Evolutionary conservation across 2,113 vertebrate species (phyloP), one percentile per base, ranked within the genome.

Genomic region (Grus americana): DNA sequence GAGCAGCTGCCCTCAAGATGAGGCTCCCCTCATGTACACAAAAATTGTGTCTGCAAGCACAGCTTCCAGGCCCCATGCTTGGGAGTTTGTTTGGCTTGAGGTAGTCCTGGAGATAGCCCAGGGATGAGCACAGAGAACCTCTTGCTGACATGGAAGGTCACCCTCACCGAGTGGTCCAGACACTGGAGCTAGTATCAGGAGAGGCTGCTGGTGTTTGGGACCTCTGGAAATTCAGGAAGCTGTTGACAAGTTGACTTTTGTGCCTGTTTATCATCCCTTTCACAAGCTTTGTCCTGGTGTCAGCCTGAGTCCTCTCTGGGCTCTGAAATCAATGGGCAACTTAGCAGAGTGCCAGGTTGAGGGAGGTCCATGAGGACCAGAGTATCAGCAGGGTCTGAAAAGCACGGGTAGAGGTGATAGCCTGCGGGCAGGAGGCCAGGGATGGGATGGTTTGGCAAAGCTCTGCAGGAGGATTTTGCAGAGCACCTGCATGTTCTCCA

Each of bases 21-120:
- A 66, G 15, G 27, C 13, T 71, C 6, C 29, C 20, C 29, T 30
- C 40, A 42, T 42, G 32, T 2, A 11, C 12, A 10, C 0, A 0
- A 22, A 70, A 12, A 24, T 2, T 5, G n/a, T 18, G 27, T 30
- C 82, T 47, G 26, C n/a, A 63, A 24, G 20, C 15, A 49, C 61
- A 55, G n/a, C 26, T 62, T 57, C 66, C 12, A 12, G 20, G 20
- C 6, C 46, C 40, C 6, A 9, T 6, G 47, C 19, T 50, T 76
- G 27, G 20, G 12, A n/a, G 23, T 17, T 57, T 26, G 6, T 22
- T 63, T 66, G 74, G 24, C n/a, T 68, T 55, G 66, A 34, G 57
- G 21, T 76, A 67, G 46, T 19, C 54, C 65, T 70, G 79, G 10
- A 49, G 27, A 21, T 30, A 92, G 61, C 61, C 30, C 57, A 62